Conservation (phyloP, 2,888 invertebrate genomes). For the Spisula subtruncata region DNA sequence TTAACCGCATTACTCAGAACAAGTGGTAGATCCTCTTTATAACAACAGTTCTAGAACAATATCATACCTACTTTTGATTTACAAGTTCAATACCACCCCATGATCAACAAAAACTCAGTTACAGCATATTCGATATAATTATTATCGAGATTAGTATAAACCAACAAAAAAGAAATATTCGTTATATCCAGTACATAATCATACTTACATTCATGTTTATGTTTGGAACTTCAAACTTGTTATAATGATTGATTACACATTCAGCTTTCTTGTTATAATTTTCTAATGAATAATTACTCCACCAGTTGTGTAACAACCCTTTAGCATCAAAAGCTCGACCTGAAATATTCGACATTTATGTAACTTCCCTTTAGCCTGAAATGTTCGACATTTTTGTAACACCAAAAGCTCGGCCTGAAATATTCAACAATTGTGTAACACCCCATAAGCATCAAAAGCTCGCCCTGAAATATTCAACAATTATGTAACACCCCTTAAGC, state of each 20-base stretch:
- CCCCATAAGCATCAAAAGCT: conserved; percentile 98
- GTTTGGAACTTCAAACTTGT: conserved; percentile 92
- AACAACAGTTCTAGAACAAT: too few relatives aligned
- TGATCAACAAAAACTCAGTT: too few relatives aligned
- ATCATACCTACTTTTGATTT: too few relatives aligned
- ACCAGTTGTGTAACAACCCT: conserved; percentile 98
- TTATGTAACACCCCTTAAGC: not conserved
- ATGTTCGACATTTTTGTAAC: too few relatives aligned
- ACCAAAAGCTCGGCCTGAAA: conserved; percentile 62
- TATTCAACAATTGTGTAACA: conserved; percentile 99
- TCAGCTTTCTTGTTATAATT: conserved; percentile 95
- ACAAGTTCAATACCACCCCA: too few relatives aligned
- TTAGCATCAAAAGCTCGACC: conserved; percentile 97
- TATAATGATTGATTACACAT: conserved; percentile 96
- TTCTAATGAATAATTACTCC: conserved; percentile 96
- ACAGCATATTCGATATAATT: too few relatives aligned
- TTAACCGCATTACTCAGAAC: too few relatives aligned
- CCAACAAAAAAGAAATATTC: too few relatives aligned
- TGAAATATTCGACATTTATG: conserved; percentile 52
- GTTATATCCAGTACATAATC: not conserved
- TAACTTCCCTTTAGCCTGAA: not conserved
- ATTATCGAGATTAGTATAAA: too few relatives aligned
- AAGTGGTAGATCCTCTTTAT: too few relatives aligned
- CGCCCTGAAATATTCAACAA: conserved; percentile 89
- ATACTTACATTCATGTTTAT: conserved; percentile 80